Evolutionary conservation across 2,888 invertebrate species (phyloP).

Genomic region (Xylophagus ater): DNA sequence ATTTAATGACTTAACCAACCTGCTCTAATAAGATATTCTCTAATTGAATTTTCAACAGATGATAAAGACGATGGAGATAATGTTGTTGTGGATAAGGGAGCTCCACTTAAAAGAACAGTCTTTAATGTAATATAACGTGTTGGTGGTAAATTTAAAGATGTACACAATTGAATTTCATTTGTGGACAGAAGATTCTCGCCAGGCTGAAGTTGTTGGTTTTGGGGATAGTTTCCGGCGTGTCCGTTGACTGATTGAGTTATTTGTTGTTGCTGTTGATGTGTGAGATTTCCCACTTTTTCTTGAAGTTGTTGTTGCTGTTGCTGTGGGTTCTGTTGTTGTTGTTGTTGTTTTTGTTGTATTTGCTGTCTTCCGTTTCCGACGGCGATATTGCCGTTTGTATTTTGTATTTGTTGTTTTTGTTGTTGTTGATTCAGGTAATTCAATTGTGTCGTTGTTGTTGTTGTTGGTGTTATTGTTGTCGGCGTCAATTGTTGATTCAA

Average conservation of each 20-base stretch:
- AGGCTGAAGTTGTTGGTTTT: conserved; percentile 24
- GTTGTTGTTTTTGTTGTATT: conserved; percentile 17
- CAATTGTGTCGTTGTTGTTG: conserved; percentile 37
- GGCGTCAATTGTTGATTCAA: conserved; percentile 48
- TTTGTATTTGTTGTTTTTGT: conserved; percentile 28
- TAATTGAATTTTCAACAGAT: conserved; percentile 38
- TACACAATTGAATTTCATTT: conserved; percentile 64
- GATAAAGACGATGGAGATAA: conserved; percentile 25
- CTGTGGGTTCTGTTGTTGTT: conserved; percentile 16
- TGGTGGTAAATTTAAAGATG: conserved; percentile 66
- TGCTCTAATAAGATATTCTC: conserved; percentile 39
- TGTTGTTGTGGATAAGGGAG: conserved; percentile 24
- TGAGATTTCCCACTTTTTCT: conserved; percentile 16
- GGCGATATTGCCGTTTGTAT: conserved; percentile 29
- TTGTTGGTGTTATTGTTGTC: conserved; percentile 47
- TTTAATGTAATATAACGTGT: conserved; percentile 84
- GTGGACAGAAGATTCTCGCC: conserved; percentile 49
- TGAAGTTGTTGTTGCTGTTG: conserved; percentile 11
- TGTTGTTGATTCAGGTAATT: conserved; percentile 40
- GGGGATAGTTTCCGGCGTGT: conserved; percentile 4
- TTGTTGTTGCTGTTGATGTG: conserved; percentile 23
- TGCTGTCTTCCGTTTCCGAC: conserved; percentile 22
- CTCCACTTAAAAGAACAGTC: conserved; percentile 57
- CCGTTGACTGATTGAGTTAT: conserved; percentile 14
- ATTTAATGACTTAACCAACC: conserved; percentile 37